A percentile compares a stretch with the other conserved stretches of the same genome.
phyloP scores from a whole-genome alignment of 2,888 invertebrate genomes.

The Cosmia trapezina region DNA sequence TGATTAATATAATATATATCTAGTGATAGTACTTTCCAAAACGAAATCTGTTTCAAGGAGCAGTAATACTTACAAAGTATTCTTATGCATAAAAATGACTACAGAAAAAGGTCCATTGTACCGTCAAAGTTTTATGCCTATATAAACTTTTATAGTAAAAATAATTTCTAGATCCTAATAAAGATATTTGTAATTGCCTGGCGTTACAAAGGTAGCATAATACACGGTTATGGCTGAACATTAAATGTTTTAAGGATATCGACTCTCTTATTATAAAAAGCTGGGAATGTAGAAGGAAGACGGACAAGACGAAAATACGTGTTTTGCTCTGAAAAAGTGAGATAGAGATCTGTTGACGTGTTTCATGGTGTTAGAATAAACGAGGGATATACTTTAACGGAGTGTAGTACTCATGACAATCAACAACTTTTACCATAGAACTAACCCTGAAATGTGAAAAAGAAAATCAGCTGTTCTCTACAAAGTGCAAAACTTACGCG shows the following conservation, averaged over 20 bases:
- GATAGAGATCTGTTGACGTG: no score
- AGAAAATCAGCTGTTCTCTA: no score
- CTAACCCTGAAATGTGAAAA: no score
- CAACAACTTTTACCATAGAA: no score
- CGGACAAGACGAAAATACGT: neutral
- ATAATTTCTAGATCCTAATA: slow-evolving; percentile 40
- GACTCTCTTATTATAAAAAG: slow-evolving; percentile 12
- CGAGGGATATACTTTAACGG: no score
- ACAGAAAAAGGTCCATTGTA: neutral
- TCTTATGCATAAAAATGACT: neutral
- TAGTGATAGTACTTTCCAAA: no score
- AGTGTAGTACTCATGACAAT: no score
- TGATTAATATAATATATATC: no score
- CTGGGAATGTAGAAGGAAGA: neutral
- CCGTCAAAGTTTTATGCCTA: slow-evolving; percentile 32
- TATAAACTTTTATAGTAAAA: slow-evolving; percentile 22
- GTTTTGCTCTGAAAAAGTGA: neutral
- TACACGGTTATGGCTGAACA: slow-evolving; percentile 39
- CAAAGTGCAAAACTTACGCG: no score
- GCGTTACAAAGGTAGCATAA: slow-evolving; percentile 40
- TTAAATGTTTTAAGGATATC: slow-evolving; percentile 46
- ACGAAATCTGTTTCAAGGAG: neutral
- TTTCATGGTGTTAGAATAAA: no score
- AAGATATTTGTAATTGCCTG: slow-evolving; percentile 47
- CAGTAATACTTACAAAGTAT: neutral